Evolutionary conservation across 2,113 vertebrate genomes (phyloP), one percentile per base, ranked within the genome.

Genomic region (Ceyx margarethae): DNA sequence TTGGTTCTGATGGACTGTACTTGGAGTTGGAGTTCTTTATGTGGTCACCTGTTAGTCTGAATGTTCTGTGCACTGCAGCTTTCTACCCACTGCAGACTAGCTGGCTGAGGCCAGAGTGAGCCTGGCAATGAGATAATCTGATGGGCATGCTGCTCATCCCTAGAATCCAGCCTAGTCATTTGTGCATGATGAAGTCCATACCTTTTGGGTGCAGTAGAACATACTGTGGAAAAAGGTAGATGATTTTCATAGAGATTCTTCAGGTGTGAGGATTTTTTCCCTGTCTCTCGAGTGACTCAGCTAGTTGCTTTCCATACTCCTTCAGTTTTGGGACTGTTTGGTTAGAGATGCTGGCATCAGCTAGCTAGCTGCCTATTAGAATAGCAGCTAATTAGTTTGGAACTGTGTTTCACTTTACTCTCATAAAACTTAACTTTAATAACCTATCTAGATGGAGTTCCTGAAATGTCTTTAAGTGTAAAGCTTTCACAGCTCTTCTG

Each of bases 31-130:
- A 86, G 91, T 92, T 45, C 29, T 57, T 58, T 17, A 45, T 87
- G 35, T 66, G 77, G 75, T 90, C 50, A 51, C 73, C 80, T 53
- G 53, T 42, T 37, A 64, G 40, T 25, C 25, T 65, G 54, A 64
- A 69, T 79, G 80, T 66, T 45, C 43, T 78, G 73, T 72, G 53
- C 68, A 75, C 86, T 90, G 69, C 80, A 89, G 93, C 80, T 72
- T 43, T 86, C 79, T 86, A 46, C 80, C 71, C 21, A 0, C 25
- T 37, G 15, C 53, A 60, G 37, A 33, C 10, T 10, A 53, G 50
- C 92, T 90, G 85, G 31, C 80, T 79, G 75, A 69, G 86, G 89
- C 74, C 90, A 79, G 80, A 62, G 80, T 74, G 79, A 79, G 80
- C 43, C 0, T 45, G 75, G 48, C 85, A 25, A 25, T 42, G 81